Evolutionary conservation across 2,113 vertebrate species (phyloP).

Genomic region (Pteropus alecto): DNA sequence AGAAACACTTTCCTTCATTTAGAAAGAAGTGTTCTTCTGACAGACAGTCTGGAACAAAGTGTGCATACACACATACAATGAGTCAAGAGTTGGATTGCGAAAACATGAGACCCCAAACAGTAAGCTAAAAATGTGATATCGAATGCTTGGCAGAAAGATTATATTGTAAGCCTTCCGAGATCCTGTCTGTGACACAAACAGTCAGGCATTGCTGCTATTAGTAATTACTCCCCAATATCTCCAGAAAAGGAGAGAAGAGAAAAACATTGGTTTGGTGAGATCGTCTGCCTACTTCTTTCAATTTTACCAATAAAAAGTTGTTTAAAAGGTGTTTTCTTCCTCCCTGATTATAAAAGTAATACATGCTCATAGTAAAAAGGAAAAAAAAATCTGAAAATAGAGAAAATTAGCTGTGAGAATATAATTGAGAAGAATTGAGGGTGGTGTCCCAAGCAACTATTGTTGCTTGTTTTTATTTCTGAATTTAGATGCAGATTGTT

Average conservation of each 20-base stretch:
- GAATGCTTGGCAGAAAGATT: constrained; percentile 48
- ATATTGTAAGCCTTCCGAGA: constrained; percentile 34
- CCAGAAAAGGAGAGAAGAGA: not conserved
- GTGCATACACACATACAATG: constrained; percentile 50
- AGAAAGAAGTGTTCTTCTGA: constrained; percentile 60
- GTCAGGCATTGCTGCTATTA: not conserved
- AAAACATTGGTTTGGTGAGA: not conserved
- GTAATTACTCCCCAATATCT: not conserved
- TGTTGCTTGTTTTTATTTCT: not conserved
- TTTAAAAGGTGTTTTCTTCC: not conserved
- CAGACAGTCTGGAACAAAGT: constrained; percentile 74
- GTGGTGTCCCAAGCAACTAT: not conserved
- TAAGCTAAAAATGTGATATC: constrained; percentile 45
- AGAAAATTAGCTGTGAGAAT: not conserved
- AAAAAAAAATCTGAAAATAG: not conserved
- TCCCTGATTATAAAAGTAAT: not conserved
- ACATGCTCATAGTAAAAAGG: not conserved
- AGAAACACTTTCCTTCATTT: constrained; percentile 70
- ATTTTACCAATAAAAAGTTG: not conserved
- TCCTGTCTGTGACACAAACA: constrained; percentile 2
- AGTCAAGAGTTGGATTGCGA: constrained; percentile 58
- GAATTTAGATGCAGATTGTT: not conserved
- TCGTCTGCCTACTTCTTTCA: not conserved
- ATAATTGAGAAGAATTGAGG: not conserved
- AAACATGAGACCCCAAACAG: constrained; percentile 64